These are phyloP conservation scores for Planiliza haematocheilus DNA, from an alignment of 2,113 vertebrate species.

Conservation along the genomic window DNA sequence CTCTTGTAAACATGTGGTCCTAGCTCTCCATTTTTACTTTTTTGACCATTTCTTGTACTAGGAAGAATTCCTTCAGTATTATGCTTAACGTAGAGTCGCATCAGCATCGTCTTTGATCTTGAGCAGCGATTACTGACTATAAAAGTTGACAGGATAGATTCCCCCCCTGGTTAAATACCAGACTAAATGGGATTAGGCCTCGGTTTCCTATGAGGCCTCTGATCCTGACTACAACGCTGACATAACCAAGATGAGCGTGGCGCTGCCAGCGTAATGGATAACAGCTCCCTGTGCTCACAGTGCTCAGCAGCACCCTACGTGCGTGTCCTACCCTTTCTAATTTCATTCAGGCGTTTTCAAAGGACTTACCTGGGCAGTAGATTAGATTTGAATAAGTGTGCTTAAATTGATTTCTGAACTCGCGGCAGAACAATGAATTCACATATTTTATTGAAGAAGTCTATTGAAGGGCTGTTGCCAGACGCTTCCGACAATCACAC, in stretches of 20 bases:
- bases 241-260: constrained; percentile 24
- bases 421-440: constrained; percentile 28
- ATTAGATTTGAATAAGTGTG: constrained; percentile 22
- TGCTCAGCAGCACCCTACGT: constrained; percentile 1
- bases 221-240: constrained; percentile 47
- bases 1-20: constrained; percentile 1
- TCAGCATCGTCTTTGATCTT: constrained; percentile 66
- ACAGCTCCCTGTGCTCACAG: constrained; percentile 12
- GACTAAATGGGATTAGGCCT: constrained; percentile 72
- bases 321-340: constrained; percentile 21
- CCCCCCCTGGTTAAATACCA: constrained; percentile 68
- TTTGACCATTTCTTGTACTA: neutral
- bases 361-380: constrained; percentile 20
- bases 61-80: constrained; percentile 2
- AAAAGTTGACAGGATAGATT: constrained; percentile 40
- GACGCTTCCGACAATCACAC: neutral
- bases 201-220: constrained; percentile 39
- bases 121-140: constrained; percentile 50
- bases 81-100: constrained; percentile 34
- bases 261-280: constrained; percentile 11
- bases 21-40: neutral
- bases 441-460: constrained; percentile 14
- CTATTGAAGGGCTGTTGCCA: neutral
- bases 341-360: constrained; percentile 49
- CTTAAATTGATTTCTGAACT: constrained; percentile 43